These are phyloP conservation scores for Micropoecilia bifurca DNA, from an alignment of 2,797 vertebrate species.

Conservation along the genomic window DNA sequence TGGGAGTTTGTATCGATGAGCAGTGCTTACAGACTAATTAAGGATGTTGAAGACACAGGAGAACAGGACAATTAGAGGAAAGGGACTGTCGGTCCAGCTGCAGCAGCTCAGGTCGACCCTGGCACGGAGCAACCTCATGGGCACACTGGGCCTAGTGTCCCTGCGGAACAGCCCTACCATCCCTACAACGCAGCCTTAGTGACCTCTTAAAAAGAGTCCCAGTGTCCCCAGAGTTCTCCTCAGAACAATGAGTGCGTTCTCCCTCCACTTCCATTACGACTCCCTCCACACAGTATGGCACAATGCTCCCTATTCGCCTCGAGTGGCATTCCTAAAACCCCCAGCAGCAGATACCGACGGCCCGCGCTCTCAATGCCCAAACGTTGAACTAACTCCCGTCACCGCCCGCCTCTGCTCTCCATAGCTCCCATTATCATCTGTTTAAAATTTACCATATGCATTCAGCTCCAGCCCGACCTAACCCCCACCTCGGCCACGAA, in stretches of 20 bases:
- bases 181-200: slow-evolving; percentile 76
- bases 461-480: slow-evolving; percentile 51
- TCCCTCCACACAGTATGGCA: slow-evolving; percentile 63
- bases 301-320: slow-evolving; percentile 72
- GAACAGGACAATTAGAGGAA: slow-evolving; percentile 40
- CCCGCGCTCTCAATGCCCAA: slow-evolving; percentile 52
- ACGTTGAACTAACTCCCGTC: slow-evolving; percentile 49
- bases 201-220: slow-evolving; percentile 74
- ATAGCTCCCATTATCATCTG: slow-evolving; percentile 43
- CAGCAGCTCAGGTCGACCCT: slow-evolving; percentile 83
- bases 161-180: slow-evolving; percentile 58
- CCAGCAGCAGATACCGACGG: slow-evolving; percentile 68
- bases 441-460: slow-evolving; percentile 37
- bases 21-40: slow-evolving; percentile 10
- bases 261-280: slow-evolving; percentile 75
- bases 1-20: background rate
- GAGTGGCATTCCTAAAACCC: slow-evolving; percentile 72
- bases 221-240: slow-evolving; percentile 67
- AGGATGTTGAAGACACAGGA: slow-evolving; percentile 40
- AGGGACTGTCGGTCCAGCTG: slow-evolving; percentile 83
- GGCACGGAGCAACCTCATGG: slow-evolving; percentile 89
- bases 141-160: slow-evolving; percentile 87
- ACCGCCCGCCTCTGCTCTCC: slow-evolving; percentile 58
- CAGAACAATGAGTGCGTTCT: slow-evolving; percentile 76
- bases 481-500: slow-evolving; percentile 32